Evolutionary conservation across 2,113 vertebrate species (phyloP).

Genomic region (Eolophus roseicapilla): DNA sequence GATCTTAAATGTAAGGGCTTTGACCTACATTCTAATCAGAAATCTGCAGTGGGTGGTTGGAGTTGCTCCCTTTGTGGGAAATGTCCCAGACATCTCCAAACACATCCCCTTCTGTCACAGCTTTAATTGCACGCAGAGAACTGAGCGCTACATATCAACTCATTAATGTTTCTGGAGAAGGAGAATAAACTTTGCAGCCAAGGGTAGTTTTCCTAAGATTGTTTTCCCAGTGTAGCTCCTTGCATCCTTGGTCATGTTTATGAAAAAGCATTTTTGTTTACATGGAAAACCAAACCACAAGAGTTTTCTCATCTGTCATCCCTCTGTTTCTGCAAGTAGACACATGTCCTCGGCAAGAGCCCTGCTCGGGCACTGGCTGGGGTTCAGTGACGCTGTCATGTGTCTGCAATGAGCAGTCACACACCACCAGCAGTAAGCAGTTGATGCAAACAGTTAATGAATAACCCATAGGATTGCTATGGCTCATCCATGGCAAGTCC

Average conservation of each 20-base stretch:
- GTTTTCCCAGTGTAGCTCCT: constrained; percentile 14
- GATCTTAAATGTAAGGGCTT: background rate
- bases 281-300: constrained; percentile 33
- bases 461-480: background rate
- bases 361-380: background rate
- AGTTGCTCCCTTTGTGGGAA: background rate
- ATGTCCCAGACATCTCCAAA: background rate
- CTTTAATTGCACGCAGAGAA: background rate
- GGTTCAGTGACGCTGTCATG: background rate
- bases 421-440: background rate
- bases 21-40: background rate
- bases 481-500: background rate
- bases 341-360: background rate
- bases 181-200: constrained; percentile 48
- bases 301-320: constrained; percentile 27
- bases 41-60: background rate
- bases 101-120: background rate
- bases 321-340: constrained; percentile 11
- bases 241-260: constrained; percentile 13
- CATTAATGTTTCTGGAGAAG: background rate
- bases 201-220: constrained; percentile 20
- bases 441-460: background rate
- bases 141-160: background rate
- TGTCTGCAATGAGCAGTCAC: background rate
- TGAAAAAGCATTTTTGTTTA: constrained; percentile 44